Conservation (phyloP, 2,113 vertebrate species). For the Actenoides lindsayi region DNA sequence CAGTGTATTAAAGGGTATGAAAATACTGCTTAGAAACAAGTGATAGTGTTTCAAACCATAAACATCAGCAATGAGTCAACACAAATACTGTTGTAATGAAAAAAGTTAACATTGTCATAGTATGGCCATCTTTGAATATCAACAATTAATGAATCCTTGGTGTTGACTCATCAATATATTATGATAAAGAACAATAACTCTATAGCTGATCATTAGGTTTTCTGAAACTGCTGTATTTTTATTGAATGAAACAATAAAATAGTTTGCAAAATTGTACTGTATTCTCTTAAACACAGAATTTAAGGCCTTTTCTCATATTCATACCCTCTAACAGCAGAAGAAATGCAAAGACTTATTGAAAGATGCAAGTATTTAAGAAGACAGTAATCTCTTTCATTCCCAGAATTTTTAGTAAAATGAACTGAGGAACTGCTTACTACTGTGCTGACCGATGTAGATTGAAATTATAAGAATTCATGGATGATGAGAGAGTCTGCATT, state of each 20-base stretch:
- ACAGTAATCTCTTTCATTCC: neutral
- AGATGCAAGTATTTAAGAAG: neutral
- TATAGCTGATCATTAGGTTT: neutral
- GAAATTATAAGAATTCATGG: neutral
- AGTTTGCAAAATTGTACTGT: neutral
- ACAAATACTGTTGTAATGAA: neutral
- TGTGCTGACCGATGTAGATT: neutral
- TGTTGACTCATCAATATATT: neutral
- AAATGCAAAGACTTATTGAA: neutral
- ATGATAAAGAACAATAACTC: neutral
- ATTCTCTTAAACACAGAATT: neutral
- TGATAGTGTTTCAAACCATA: neutral
- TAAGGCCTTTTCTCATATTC: neutral
- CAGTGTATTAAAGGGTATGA: neutral
- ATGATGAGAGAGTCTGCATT: neutral
- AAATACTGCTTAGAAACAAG: neutral
- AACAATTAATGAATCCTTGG: neutral
- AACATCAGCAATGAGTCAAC: neutral
- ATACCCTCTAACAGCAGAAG: neutral
- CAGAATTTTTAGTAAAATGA: neutral
- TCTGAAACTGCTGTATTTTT: neutral
- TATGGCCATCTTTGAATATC: neutral
- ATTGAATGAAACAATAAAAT: neutral
- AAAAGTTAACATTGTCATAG: neutral
- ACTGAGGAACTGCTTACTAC: neutral